Base-by-base conservation (phyloP, 2,797 vertebrate genomes). In the Spea hammondii region DNA sequence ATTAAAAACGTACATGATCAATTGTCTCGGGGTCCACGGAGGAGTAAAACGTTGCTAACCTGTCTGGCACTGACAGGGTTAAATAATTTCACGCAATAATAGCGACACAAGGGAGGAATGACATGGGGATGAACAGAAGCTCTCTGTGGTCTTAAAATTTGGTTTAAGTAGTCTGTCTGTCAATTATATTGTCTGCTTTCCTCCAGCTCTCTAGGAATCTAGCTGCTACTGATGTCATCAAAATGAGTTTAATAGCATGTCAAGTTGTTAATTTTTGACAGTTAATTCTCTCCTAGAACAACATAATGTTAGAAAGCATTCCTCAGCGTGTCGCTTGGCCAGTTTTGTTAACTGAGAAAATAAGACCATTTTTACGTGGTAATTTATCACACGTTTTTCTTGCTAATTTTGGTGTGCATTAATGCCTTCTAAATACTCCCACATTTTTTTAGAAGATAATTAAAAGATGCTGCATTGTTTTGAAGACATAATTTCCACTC, bases 211-310 rank as follows among this genome's bases (percentile, higher is more conserved):
- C 6, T 32, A 72, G 47, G 71, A 79, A 69, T 50, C 60, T 64
- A 17, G n/a, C 65, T 14, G 12, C 49, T 76, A 62, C 67, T 72
- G 46, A 66, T 76, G 73, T 80, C 78, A 76, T 65, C 47, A 49
- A 17, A 44, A 76, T 75, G 47, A 59, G 74, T 70, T 80, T 80
- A 76, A 80, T 80, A 66, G 60, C 68, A 70, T 76, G 68, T 76
- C 74, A 80, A 32, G 8, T 65, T 76, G 51, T 62, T 76, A 72
- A 76, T 80, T 80, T 80, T 67, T 80, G 79, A 76, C 79, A 80
- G 79, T 71, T 80, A 76, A 76, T 80, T 76, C 73, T 70, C 17
- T 50, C 12, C 59, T 60, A 71, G 68, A 73, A 71, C 67, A 70
- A 72, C 57, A 80, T 53, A 75, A 75, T 70, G 72, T 70, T 75